Conservation (phyloP, 2,888 invertebrate species). For the Dryococelus australis region DNA sequence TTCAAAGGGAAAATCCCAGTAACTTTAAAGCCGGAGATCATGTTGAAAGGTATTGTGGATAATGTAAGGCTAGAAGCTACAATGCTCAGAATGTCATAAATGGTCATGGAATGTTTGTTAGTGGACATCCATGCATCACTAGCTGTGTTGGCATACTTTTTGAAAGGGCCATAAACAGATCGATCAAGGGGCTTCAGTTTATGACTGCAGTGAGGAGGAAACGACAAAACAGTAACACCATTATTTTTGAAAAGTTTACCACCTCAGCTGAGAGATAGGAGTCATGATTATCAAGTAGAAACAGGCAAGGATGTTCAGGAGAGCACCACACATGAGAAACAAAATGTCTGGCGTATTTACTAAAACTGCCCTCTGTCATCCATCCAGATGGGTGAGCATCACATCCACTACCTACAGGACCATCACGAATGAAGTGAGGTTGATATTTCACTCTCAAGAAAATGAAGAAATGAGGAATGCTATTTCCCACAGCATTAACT, state of each 20-base stretch:
- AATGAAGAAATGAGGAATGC: neutral
- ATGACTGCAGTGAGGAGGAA: conserved; percentile 29
- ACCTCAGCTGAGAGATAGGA: conserved; percentile 27
- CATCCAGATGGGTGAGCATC: conserved; percentile 22
- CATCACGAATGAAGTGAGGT: conserved; percentile 18
- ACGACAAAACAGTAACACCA: conserved; percentile 30
- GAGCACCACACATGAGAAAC: neutral
- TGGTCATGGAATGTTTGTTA: too few relatives aligned
- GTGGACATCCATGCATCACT: too few relatives aligned
- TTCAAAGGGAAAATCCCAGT: too few relatives aligned
- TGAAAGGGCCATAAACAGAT: conserved; percentile 24
- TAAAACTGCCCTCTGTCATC: conserved; percentile 25
- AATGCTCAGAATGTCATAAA: too few relatives aligned
- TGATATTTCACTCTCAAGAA: neutral
- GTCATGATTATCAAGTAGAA: conserved; percentile 20
- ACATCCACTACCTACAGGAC: conserved; percentile 21
- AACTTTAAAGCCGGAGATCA: too few relatives aligned
- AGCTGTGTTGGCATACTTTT: too few relatives aligned
- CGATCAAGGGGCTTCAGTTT: conserved; percentile 29
- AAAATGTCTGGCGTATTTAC: conserved; percentile 27
- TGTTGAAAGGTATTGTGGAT: neutral
- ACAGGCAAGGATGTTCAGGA: conserved; percentile 21
- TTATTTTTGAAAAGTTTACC: conserved; percentile 22
- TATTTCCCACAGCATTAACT: conserved; percentile 31
- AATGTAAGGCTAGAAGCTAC: neutral